phyloP scores from a whole-genome alignment of 2,888 invertebrate species.

The Mayetiola destructor region DNA sequence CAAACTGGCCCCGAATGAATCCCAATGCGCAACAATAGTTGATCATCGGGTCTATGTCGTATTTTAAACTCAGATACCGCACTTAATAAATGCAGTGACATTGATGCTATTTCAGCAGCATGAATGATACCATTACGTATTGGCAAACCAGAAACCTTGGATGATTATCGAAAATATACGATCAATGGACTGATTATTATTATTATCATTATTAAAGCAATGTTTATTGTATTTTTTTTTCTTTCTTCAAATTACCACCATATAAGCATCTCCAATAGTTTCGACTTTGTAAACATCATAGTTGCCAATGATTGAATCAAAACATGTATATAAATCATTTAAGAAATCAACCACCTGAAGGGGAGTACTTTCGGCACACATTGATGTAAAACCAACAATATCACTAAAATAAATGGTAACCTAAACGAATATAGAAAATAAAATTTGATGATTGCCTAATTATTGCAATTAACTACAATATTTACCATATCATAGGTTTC shows the following conservation, averaged over 20 bases:
- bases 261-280: constrained; percentile 83
- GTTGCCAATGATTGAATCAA: constrained; percentile 84
- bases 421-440: not conserved
- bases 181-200: too few species aligned
- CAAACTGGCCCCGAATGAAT: constrained; percentile 86
- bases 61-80: constrained; percentile 77
- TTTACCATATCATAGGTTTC: constrained; percentile 70
- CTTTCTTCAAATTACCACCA: constrained; percentile 53
- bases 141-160: constrained; percentile 71
- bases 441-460: not conserved
- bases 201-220: not conserved
- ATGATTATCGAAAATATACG: too few species aligned
- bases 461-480: constrained; percentile 26
- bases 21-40: constrained; percentile 74
- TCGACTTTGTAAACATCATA: constrained; percentile 91
- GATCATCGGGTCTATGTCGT: constrained; percentile 70
- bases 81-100: constrained; percentile 75
- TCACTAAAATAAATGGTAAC: constrained; percentile 86
- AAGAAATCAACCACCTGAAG: constrained; percentile 83
- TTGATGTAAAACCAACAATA: constrained; percentile 82
- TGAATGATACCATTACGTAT: constrained; percentile 77
- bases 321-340: constrained; percentile 87
- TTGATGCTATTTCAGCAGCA: constrained; percentile 84
- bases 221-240: not conserved
- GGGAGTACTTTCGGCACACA: constrained; percentile 85